phyloP scores from a whole-genome alignment of 2,888 invertebrate species.

The Hecatera dysodea region DNA sequence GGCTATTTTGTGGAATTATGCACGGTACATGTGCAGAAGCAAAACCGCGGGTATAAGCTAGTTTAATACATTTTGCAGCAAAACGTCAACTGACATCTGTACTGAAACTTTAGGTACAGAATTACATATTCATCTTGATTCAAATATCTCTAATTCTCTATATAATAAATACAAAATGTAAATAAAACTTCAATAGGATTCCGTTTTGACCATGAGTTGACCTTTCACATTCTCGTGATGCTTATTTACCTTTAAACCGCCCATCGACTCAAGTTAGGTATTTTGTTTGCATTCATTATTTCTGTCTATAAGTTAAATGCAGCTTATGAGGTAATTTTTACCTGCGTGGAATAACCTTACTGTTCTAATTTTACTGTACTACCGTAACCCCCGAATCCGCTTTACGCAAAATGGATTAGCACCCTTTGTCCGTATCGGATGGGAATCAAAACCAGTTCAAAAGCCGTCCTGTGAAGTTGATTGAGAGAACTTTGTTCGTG shows the following conservation, averaged over 20 bases:
- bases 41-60: no score
- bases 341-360: background rate
- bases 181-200: no score
- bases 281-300: background rate
- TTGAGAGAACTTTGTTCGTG: conserved; percentile 53
- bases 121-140: no score
- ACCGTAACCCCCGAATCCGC: conserved; percentile 28
- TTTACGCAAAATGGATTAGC: conserved; percentile 49
- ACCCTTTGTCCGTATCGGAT: conserved; percentile 47
- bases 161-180: no score
- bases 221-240: conserved; percentile 7
- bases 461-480: conserved; percentile 52
- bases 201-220: background rate
- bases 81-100: no score
- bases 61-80: no score
- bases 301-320: background rate
- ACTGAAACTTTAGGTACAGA: no score
- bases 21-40: no score
- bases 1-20: no score
- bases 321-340: no score
- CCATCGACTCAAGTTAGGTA: background rate
- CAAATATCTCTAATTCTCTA: no score
- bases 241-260: background rate
- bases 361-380: background rate
- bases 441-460: conserved; percentile 42